These are phyloP conservation scores for Ceratotherium simum DNA, from an alignment of 2,113 vertebrate species.

Conservation along the genomic window DNA sequence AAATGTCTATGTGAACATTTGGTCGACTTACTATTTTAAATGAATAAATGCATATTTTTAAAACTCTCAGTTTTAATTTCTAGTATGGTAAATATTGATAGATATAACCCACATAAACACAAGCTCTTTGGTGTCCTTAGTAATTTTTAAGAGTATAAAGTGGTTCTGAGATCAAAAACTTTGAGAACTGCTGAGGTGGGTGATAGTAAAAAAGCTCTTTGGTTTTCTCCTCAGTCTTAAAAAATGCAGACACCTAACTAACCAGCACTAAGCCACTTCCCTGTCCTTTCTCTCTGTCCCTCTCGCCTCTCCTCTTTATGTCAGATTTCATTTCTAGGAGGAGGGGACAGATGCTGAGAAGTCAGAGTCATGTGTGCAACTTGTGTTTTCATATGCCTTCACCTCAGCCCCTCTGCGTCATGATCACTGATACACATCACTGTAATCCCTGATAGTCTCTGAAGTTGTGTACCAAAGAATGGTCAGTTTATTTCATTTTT, in stretches of 20 bases:
- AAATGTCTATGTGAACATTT: neutral
- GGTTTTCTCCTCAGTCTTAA: neutral
- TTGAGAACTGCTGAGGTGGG: neutral
- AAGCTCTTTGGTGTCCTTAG: neutral
- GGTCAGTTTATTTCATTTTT: neutral
- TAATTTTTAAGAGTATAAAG: neutral
- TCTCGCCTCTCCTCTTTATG: neutral
- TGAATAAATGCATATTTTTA: neutral
- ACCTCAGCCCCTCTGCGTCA: neutral
- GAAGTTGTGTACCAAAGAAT: neutral
- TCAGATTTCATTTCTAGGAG: neutral
- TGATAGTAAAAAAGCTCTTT: neutral
- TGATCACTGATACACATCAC: neutral
- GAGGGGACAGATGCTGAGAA: neutral
- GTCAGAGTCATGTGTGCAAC: neutral
- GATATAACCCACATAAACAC: neutral
- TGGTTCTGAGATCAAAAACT: neutral
- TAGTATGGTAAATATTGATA: neutral
- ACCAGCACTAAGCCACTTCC: too few species aligned
- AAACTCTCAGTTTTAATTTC: neutral
- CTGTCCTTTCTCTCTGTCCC: neutral
- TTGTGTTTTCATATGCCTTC: neutral
- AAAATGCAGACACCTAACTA: neutral
- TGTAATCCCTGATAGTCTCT: neutral
- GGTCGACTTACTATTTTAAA: neutral